Evolutionary conservation across 2,888 invertebrate species (phyloP).

Genomic region (Drosophila leonis): DNA sequence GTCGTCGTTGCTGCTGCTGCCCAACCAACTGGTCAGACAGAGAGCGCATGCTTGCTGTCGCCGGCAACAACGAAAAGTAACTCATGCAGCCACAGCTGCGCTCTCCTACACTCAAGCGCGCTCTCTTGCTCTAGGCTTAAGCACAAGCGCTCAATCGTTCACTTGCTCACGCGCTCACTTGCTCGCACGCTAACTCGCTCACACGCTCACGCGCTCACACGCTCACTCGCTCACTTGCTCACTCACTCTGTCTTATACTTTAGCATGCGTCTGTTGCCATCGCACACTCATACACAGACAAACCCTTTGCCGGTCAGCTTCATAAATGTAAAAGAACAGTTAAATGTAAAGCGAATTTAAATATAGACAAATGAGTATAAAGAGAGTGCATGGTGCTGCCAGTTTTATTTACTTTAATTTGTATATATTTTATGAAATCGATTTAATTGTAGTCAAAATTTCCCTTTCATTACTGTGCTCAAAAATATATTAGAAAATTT

Average conservation of each 20-base stretch:
- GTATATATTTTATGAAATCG: too few relatives aligned
- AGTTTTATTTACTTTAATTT: too few relatives aligned
- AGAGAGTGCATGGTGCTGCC: not conserved
- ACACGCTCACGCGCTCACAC: not conserved
- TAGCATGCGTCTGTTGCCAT: constrained; percentile 24
- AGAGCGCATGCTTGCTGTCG: constrained; percentile 79
- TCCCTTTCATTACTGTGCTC: not conserved
- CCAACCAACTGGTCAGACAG: constrained; percentile 64
- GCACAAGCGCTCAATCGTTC: constrained; percentile 3
- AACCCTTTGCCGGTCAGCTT: constrained; percentile 15
- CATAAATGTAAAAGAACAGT: constrained; percentile 11
- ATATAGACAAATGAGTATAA: not conserved
- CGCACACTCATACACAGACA: constrained; percentile 29
- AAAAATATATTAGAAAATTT: not conserved
- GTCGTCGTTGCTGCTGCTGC: not conserved
- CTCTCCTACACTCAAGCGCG: constrained; percentile 29
- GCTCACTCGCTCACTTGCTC: not conserved
- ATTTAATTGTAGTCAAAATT: too few relatives aligned
- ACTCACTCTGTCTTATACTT: constrained; percentile 17
- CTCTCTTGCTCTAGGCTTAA: constrained; percentile 20
- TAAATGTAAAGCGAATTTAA: not conserved
- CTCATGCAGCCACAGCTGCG: constrained; percentile 26
- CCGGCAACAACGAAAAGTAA: constrained; percentile 45
- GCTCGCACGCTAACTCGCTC: too few relatives aligned
- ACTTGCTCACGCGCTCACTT: not conserved